Evolutionary conservation across 2,888 invertebrate genomes (phyloP).

Genomic region (Cerastis rubricosa): DNA sequence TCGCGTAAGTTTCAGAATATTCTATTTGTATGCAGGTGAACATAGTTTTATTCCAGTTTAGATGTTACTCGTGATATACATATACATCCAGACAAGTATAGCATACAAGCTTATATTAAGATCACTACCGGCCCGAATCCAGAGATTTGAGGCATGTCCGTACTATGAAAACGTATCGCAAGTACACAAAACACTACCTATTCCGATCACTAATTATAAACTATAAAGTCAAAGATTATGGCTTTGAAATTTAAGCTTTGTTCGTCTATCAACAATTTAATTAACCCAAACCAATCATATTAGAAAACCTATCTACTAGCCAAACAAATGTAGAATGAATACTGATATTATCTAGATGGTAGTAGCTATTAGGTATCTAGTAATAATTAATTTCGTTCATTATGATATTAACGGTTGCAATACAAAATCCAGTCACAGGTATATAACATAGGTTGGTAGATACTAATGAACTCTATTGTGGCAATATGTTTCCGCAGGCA

Average conservation of each 20-base stretch:
- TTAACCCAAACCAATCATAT: too few relatives aligned
- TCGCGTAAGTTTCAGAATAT: not conserved
- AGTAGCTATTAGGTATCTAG: not conserved
- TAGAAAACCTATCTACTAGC: not conserved
- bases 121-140: not conserved
- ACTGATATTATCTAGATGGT: not conserved
- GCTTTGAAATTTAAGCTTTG: not conserved
- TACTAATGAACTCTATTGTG: slow-evolving; percentile 20
- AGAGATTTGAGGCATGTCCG: not conserved
- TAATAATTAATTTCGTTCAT: not conserved
- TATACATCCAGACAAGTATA: not conserved
- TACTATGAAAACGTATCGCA: not conserved
- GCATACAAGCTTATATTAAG: too few relatives aligned
- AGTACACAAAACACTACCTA: not conserved
- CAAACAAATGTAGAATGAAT: not conserved
- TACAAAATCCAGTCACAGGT: slow-evolving; percentile 16
- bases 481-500: slow-evolving; percentile 8
- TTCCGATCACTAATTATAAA: not conserved
- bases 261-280: too few relatives aligned
- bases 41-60: not conserved
- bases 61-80: not conserved
- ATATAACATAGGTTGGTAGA: not conserved
- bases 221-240: not conserved
- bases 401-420: not conserved
- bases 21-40: not conserved